Conservation (phyloP, 1,140 invertebrate genomes). For the Pinna nobilis region DNA sequence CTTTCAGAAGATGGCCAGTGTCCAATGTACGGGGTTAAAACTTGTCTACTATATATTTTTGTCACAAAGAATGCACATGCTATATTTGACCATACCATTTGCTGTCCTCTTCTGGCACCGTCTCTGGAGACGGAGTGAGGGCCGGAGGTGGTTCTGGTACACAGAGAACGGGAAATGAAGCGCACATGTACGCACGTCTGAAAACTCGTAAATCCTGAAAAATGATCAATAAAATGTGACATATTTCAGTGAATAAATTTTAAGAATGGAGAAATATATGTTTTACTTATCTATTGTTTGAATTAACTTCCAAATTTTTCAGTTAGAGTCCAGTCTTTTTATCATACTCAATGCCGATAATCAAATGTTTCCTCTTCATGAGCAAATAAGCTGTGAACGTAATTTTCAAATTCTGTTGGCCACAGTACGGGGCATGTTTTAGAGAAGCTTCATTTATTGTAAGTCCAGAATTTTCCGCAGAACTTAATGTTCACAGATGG, state of each 20-base stretch:
- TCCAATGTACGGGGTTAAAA: no score
- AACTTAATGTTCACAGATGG: no score
- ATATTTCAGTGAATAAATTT: not conserved
- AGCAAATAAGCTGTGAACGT: not conserved
- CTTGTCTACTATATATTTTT: no score
- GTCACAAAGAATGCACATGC: no score
- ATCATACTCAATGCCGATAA: not conserved
- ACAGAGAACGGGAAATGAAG: conserved; percentile 57
- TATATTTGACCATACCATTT: conserved; percentile 31
- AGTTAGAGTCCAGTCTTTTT: not conserved
- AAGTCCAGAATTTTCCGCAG: no score
- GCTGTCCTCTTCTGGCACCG: not conserved
- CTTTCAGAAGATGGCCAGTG: no score
- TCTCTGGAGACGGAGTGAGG: conserved; percentile 48
- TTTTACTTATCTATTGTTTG: not conserved
- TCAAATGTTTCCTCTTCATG: not conserved
- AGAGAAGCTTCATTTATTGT: no score
- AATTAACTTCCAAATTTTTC: not conserved
- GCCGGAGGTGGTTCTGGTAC: conserved; percentile 61
- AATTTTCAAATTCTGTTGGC: no score
- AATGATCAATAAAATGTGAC: not conserved
- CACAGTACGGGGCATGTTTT: no score
- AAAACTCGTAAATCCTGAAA: conserved; percentile 56
- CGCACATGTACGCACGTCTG: conserved; percentile 60
- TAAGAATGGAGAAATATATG: not conserved